Base-by-base conservation (phyloP, 2,888 invertebrate genomes). In the Halictus quadricinctus region DNA sequence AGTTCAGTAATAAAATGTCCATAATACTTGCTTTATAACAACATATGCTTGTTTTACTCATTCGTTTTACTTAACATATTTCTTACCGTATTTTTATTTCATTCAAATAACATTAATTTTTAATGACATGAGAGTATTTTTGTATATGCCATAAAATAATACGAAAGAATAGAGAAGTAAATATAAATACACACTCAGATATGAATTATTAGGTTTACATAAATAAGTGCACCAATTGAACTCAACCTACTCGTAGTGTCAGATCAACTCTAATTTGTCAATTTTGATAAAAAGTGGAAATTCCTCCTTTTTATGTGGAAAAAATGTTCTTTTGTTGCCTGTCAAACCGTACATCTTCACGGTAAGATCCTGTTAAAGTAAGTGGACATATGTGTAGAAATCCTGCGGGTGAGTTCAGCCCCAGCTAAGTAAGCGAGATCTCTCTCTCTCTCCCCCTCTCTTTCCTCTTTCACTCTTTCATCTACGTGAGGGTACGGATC, bases 341-440 rank as follows among this genome's bases (percentile, higher is more conserved):
- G 64, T 77, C 64, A 80, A 81, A 74, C 77, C 48, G 64, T 73
- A 72, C 60, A 72, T 77, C 76, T 48, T 76, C 73, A 80, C 69
- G 79, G 72, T 81, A 81, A 64, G 74, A 81, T 87, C 69, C 77
- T 85, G 86, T 72, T 76, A 80, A 86, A 87, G 72, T 86, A 82
- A 79, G 83, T 80, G 73, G 82, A 84, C 80, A 86, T 79, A 80
- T 50, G 64, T 80, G 76, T 72, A 77, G 81, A 86, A 79, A 83
- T 88, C 83, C 84, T 87, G 81, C 84, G 89, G 84, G 88, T 86
- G 87, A 85, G 83, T 86, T 87, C 81, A 86, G 85, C 72, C 75
- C 79, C 73, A 69, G 84, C 85, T 87, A 87, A 90, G 88, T 86
- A 90, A 89, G 86, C 85, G 87, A 88, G 84, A 89, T 88, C 81